Evolutionary conservation across 2,888 invertebrate species (phyloP).

Genomic region (Mamestra brassicae): DNA sequence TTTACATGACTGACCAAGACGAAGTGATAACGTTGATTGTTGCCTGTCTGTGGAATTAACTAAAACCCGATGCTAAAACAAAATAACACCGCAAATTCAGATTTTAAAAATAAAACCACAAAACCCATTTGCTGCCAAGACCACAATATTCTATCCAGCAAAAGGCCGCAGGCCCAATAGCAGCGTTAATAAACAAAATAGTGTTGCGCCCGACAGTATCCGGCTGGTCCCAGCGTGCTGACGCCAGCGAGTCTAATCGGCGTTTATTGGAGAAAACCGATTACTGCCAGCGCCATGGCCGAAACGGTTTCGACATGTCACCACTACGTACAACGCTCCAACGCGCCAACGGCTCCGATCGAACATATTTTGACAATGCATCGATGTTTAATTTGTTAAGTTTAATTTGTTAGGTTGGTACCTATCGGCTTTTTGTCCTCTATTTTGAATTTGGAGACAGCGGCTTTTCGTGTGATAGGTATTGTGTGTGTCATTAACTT

Average conservation of each 20-base stretch:
- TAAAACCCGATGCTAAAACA: background rate
- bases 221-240: conserved; percentile 82
- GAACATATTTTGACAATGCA: conserved; percentile 64
- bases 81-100: background rate
- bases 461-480: conserved; percentile 8
- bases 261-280: conserved; percentile 91
- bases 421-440: conserved; percentile 29
- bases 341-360: conserved; percentile 33
- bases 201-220: conserved; percentile 75
- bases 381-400: conserved; percentile 24
- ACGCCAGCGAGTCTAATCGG: conserved; percentile 91
- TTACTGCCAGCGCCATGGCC: conserved; percentile 83
- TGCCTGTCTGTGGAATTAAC: too few species aligned
- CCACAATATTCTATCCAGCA: conserved; percentile 7
- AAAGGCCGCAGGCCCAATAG: conserved; percentile 43
- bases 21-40: too few species aligned
- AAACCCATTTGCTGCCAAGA: background rate
- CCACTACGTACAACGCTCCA: conserved; percentile 70
- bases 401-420: conserved; percentile 47
- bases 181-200: conserved; percentile 60
- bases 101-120: background rate
- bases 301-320: conserved; percentile 89
- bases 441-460: conserved; percentile 7
- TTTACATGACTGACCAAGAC: background rate
- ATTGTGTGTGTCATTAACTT: conserved; percentile 23